These are phyloP conservation scores for Diphyllodes magnificus DNA, from an alignment of 2,113 vertebrate genomes.

Conservation along the genomic window DNA sequence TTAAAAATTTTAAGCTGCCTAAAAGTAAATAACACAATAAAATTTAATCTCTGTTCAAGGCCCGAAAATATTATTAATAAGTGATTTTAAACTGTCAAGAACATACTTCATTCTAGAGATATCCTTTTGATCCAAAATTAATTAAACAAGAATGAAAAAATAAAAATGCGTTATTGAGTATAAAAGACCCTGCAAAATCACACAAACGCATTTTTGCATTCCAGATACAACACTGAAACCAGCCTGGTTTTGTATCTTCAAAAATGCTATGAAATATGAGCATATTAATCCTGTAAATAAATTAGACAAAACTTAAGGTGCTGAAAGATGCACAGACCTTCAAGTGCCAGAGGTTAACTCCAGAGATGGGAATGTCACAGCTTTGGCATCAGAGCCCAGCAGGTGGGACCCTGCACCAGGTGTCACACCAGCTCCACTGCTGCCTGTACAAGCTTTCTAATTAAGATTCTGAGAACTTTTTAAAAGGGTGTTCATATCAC, in stretches of 20 bases:
- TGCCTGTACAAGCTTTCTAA: neutral
- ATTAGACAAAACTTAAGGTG: neutral
- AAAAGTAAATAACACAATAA: slow-evolving; percentile 4
- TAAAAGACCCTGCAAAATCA: neutral
- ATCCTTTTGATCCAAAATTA: neutral
- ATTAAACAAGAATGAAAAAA: neutral
- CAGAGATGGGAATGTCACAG: neutral
- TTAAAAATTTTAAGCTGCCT: slow-evolving; percentile 7
- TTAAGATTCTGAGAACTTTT: neutral
- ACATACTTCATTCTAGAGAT: neutral
- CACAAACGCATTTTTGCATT: neutral
- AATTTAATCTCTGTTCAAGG: slow-evolving; percentile 1
- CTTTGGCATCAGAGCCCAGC: fast-evolving
- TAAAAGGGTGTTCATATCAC: neutral
- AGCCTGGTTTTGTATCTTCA: neutral
- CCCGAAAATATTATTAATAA: slow-evolving; percentile 7
- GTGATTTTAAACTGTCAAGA: neutral
- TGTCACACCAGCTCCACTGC: neutral
- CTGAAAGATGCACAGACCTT: neutral
- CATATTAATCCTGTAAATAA: neutral
- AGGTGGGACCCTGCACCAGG: fast-evolving
- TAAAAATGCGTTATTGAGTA: neutral
- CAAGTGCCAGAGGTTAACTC: neutral
- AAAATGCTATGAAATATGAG: neutral
- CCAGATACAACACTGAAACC: neutral